Conservation (phyloP, 2,888 invertebrate genomes). For the Boloria euphrosyne region DNA sequence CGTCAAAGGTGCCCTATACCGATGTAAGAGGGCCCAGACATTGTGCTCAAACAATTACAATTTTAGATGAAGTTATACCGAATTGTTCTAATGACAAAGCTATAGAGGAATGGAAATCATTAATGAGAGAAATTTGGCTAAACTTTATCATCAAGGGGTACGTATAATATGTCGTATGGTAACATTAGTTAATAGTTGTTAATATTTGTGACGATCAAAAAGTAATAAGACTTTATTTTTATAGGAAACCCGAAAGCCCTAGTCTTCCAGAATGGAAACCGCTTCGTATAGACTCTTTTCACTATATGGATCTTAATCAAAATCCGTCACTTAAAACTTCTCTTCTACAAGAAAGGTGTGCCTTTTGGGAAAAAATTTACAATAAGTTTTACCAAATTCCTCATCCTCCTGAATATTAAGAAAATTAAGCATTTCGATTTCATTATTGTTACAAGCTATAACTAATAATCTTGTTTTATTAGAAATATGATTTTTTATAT, state of each 20-base stretch:
- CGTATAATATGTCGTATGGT: neutral
- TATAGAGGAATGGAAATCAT: constrained; percentile 44
- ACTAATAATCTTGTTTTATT: too few species aligned
- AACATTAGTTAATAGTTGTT: neutral
- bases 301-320: constrained; percentile 47
- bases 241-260: constrained; percentile 51
- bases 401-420: constrained; percentile 24
- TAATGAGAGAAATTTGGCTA: constrained; percentile 41
- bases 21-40: constrained; percentile 51
- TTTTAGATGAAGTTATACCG: constrained; percentile 34
- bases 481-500: too few species aligned
- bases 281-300: constrained; percentile 41
- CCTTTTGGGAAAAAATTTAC: constrained; percentile 50
- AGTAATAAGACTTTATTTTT: neutral
- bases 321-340: constrained; percentile 43
- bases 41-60: constrained; percentile 47
- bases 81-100: constrained; percentile 39
- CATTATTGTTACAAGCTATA: neutral
- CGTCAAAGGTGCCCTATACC: constrained; percentile 45
- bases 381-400: constrained; percentile 42
- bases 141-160: constrained; percentile 31
- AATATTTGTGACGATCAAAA: too few species aligned
- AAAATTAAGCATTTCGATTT: neutral
- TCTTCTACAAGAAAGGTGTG: constrained; percentile 42
- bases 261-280: constrained; percentile 49